phyloP scores from a whole-genome alignment of 1,140 invertebrate species.

The Temnothorax nylanderi region DNA sequence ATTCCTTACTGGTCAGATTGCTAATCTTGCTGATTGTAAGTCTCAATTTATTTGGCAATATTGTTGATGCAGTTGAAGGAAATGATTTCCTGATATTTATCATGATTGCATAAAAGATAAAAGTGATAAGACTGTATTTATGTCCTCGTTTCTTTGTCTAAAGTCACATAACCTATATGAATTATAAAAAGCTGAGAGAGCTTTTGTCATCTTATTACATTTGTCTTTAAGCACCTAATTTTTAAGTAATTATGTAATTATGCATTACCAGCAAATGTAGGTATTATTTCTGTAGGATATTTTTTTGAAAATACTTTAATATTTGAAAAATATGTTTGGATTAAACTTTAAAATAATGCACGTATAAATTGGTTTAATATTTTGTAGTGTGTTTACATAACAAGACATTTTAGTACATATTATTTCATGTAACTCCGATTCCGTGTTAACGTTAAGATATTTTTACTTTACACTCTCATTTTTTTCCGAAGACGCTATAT shows the following conservation, averaged over 20 bases:
- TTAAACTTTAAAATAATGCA: neutral
- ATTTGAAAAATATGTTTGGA: neutral
- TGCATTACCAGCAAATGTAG: neutral
- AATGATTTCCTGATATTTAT: constrained; percentile 40
- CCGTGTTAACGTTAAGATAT: neutral
- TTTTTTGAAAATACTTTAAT: neutral
- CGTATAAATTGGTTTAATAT: constrained; percentile 3
- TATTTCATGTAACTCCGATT: constrained; percentile 48
- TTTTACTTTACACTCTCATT: neutral
- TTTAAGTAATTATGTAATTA: neutral
- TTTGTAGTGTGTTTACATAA: constrained; percentile 16
- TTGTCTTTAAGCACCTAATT: neutral
- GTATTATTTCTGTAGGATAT: neutral
- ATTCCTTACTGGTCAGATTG: neutral
- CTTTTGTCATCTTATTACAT: constrained; percentile 11
- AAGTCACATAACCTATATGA: neutral
- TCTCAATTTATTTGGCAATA: constrained; percentile 1
- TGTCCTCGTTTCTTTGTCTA: constrained; percentile 33
- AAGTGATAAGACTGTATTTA: constrained; percentile 33
- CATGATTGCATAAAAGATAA: constrained; percentile 35
- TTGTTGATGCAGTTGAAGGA: neutral
- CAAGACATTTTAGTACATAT: constrained; percentile 3
- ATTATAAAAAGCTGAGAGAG: neutral
- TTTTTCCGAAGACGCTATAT: constrained; percentile 14
- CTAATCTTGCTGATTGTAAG: neutral